Evolutionary conservation across 2,888 invertebrate genomes (phyloP).

Genomic region (Athripsodes cinereus): DNA sequence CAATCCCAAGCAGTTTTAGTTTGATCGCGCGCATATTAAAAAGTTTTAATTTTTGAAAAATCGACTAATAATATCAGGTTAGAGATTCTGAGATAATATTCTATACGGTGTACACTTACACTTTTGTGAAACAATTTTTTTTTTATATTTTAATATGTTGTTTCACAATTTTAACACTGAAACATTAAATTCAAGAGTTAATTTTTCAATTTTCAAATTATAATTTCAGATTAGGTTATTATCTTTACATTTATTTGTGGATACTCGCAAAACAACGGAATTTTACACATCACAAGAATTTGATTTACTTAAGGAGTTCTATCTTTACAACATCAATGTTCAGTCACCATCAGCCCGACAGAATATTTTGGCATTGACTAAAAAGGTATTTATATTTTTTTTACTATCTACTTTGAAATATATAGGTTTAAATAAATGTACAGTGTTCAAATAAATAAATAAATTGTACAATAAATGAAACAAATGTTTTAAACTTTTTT

Average conservation of each 20-base stretch:
- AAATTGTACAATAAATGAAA: background rate
- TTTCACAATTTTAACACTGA: too few relatives aligned
- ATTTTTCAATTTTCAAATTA: too few relatives aligned
- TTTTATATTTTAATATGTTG: too few relatives aligned
- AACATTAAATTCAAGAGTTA: too few relatives aligned
- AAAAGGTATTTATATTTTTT: slow-evolving; percentile 53
- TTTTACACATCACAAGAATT: slow-evolving; percentile 56
- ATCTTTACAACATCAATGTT: slow-evolving; percentile 63
- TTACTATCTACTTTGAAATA: background rate
- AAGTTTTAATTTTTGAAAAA: too few relatives aligned
- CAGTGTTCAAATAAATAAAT: background rate
- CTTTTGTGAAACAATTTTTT: too few relatives aligned
- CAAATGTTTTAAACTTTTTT: too few relatives aligned
- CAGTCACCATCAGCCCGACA: slow-evolving; percentile 65
- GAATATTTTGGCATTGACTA: slow-evolving; percentile 59
- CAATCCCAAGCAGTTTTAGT: too few relatives aligned
- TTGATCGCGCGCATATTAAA: too few relatives aligned
- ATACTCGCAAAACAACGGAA: slow-evolving; percentile 69
- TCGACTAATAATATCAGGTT: too few relatives aligned
- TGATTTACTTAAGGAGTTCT: slow-evolving; percentile 53
- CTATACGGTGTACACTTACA: too few relatives aligned
- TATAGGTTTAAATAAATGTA: background rate
- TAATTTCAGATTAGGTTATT: slow-evolving; percentile 61
- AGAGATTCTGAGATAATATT: too few relatives aligned
- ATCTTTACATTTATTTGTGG: slow-evolving; percentile 63